Evolutionary conservation across 2,113 vertebrate genomes (phyloP).

Genomic region (Pao palembangensis): DNA sequence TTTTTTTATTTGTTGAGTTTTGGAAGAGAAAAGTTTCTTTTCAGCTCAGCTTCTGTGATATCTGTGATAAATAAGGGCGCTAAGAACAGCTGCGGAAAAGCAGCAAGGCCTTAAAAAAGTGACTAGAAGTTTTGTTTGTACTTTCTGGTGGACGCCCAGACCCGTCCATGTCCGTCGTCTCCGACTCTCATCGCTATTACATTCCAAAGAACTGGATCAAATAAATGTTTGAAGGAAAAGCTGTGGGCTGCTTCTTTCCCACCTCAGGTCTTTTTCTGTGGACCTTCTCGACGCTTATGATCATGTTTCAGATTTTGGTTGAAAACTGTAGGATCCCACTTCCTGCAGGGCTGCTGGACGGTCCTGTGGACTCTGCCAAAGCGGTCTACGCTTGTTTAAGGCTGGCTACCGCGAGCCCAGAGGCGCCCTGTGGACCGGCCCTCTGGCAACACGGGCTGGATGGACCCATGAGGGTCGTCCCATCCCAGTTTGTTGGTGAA

Average conservation of each 20-base stretch:
- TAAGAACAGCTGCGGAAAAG: slow-evolving; percentile 27
- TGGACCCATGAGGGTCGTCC: no score
- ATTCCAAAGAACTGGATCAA: slow-evolving; percentile 77
- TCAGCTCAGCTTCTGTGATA: slow-evolving; percentile 64
- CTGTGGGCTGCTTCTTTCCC: slow-evolving; percentile 8
- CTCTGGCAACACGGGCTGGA: no score
- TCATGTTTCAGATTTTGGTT: no score
- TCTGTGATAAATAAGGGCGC: slow-evolving; percentile 51
- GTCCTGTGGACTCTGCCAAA: no score
- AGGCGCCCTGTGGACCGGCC: no score
- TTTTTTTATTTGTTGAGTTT: slow-evolving; percentile 44
- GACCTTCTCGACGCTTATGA: no score
- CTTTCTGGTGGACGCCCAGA: slow-evolving; percentile 53
- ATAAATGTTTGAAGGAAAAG: slow-evolving; percentile 76
- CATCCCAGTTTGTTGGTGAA: no score
- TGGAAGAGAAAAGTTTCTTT: slow-evolving; percentile 58
- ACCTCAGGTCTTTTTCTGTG: background rate
- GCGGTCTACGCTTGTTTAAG: no score
- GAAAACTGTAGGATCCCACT: no score
- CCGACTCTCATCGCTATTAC: slow-evolving; percentile 68
- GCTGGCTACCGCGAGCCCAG: no score
- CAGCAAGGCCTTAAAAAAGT: slow-evolving; percentile 61
- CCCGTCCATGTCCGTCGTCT: slow-evolving; percentile 62
- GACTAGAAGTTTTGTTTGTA: slow-evolving; percentile 64
- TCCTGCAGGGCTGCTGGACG: no score